phyloP scores from a whole-genome alignment of 2,113 vertebrate genomes.

The Eptatretus burgeri region DNA sequence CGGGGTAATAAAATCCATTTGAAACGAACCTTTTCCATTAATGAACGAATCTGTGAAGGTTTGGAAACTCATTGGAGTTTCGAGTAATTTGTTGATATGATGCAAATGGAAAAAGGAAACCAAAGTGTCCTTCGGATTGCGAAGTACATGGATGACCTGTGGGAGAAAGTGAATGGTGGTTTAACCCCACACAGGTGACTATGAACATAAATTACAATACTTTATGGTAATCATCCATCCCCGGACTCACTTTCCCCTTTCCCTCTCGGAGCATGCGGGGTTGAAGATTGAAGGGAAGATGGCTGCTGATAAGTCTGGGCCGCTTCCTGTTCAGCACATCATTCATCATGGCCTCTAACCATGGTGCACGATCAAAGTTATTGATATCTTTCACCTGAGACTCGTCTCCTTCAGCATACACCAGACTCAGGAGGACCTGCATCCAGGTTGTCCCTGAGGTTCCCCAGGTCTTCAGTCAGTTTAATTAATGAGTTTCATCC shows the following conservation, averaged over 20 bases:
- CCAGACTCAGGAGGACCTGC: slow-evolving; percentile 41
- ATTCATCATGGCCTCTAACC: slow-evolving; percentile 27
- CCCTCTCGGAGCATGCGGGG: slow-evolving; percentile 20
- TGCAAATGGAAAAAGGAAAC: slow-evolving; percentile 18
- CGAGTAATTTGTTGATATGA: slow-evolving; percentile 14
- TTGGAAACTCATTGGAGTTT: slow-evolving; percentile 10
- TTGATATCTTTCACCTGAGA: slow-evolving; percentile 22
- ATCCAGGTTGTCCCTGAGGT: slow-evolving; percentile 46
- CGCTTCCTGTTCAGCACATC: slow-evolving; percentile 14
- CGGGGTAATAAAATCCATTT: background rate
- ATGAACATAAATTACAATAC: no score
- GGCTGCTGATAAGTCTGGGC: slow-evolving; percentile 30
- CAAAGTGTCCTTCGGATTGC: slow-evolving; percentile 14
- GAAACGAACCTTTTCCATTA: slow-evolving; percentile 9
- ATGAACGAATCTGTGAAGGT: slow-evolving; percentile 10
- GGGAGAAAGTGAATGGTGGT: no score
- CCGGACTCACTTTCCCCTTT: slow-evolving; percentile 30
- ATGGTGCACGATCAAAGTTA: slow-evolving; percentile 44
- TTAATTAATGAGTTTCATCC: no score
- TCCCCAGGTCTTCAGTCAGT: no score
- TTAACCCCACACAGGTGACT: no score
- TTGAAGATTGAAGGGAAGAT: slow-evolving; percentile 28
- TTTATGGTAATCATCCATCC: background rate
- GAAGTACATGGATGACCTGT: slow-evolving; percentile 16
- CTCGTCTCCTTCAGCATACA: slow-evolving; percentile 31